Evolutionary conservation across 2,113 vertebrate species (phyloP), one percentile per base, ranked within the genome.

Genomic region (Rafetus swinhoei): DNA sequence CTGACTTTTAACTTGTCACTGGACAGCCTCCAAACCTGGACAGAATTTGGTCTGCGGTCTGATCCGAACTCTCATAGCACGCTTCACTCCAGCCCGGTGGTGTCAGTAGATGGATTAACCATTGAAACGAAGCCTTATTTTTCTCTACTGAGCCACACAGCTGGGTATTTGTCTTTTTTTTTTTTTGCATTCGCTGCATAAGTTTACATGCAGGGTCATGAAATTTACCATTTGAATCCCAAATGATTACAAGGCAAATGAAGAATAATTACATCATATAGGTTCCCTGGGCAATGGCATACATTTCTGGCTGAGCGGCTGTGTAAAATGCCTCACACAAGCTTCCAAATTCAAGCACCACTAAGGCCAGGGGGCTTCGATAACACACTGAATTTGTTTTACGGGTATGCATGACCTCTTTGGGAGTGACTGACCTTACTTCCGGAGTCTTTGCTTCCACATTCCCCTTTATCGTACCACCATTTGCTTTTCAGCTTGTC

Each of bases 401-500:
- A 98, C 94, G 95, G 95, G 94, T 98, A 98, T 97, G 98, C 81
- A 84, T 97, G 97, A 97, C 98, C 98, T 98, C 98, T 97, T 97
- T 93, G 97, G 97, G 97, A 91, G 97, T 98, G 98, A 99, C 99
- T 99, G 98, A 99, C 99, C 99, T 99, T 99, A 99, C 99, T 99
- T 99, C 98, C 99, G 98, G 99, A 99, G 99, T 99, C 99, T 97
- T 99, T 99, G 99, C 55, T 94, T 99, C 99, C 99, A 99, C 99
- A 99, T 98, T 99, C 99, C 60, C 99, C 99, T 91, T 99, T 99
- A 99, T 99, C 99, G 99, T 99, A 99, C 99, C 99, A 99, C 99
- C 99, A 99, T 99, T 99, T 99, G 99, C 93, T 99, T 99, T 99
- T 99, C 99, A 99, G 99, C 99, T 99, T 99, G 99, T 99, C 99